These are phyloP conservation scores for Conus canariensis DNA, from an alignment of 2,888 invertebrate genomes.

Conservation along the genomic window DNA sequence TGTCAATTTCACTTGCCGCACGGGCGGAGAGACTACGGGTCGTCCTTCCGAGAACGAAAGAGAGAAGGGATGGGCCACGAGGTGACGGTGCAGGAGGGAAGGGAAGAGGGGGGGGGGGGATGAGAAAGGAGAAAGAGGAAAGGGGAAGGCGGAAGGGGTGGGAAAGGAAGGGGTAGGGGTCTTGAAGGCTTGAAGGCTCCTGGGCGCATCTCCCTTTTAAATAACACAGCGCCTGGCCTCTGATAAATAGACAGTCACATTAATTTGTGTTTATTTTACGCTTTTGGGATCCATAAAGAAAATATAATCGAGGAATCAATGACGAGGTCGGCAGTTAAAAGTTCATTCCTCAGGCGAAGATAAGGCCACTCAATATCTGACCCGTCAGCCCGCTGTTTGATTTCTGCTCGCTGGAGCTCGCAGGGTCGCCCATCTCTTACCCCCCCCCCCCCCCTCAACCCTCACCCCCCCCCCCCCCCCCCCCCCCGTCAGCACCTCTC, in stretches of 20 bases:
- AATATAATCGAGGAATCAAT: slow-evolving; percentile 49
- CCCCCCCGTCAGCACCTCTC: not conserved
- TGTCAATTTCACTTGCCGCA: slow-evolving; percentile 45
- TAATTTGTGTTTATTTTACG: slow-evolving; percentile 57
- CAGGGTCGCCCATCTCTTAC: not conserved
- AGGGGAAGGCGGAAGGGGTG: not conserved
- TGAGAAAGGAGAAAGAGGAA: not conserved
- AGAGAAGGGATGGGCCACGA: not conserved
- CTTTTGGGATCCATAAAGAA: slow-evolving; percentile 50
- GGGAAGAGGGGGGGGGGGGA: not conserved
- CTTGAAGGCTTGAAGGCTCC: not conserved
- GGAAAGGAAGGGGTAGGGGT: not conserved
- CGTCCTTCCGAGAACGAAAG: not conserved
- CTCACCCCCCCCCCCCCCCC: not conserved
- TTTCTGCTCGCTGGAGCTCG: slow-evolving; percentile 42
- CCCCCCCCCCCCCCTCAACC: not conserved
- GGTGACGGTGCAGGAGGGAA: not conserved
- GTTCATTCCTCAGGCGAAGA: slow-evolving; percentile 42
- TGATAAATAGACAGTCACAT: slow-evolving; percentile 49
- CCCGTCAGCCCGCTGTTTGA: slow-evolving; percentile 43
- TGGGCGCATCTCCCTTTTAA: slow-evolving; percentile 40
- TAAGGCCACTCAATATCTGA: slow-evolving; percentile 46
- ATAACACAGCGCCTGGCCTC: slow-evolving; percentile 38
- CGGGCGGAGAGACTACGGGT: slow-evolving; percentile 5
- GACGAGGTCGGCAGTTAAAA: slow-evolving; percentile 43